Evolutionary conservation across 2,113 vertebrate genomes (phyloP), one percentile per base, ranked within the genome.

Genomic region (Herpailurus yagouaroundi): DNA sequence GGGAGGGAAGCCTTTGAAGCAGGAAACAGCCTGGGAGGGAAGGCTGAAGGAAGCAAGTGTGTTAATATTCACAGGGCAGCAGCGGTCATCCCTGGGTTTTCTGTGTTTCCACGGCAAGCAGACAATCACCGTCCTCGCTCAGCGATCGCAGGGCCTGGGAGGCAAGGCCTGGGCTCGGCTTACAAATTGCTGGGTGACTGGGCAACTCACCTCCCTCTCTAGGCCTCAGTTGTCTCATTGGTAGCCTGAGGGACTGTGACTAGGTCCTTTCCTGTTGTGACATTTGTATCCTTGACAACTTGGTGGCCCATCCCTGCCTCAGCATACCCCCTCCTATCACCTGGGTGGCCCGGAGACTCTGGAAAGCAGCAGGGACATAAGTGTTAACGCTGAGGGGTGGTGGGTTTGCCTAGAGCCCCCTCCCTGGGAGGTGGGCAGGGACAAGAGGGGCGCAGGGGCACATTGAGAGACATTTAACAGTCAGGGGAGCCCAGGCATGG

Each of bases 1-100:
- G 76, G 76, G 80, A 97, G 31, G 69, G 92, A 74, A 73, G 73
- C 63, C 87, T 98, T 94, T 95, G 97, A 97, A 96, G 97, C 52
- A 2, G 63, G 66, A 64, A 33, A 9, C 38, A 48, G 95, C 60
- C 63, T 1, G 10, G 77, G 73, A 80, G 63, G 81, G 73, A 55
- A 74, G 94, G 89, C 94, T 38, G 81, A 33, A 45, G 12, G 60
- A 64, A 92, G 94, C 74, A 2, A 29, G 77, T 12, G 10, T 83
- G 94, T 93, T 91, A 89, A 71, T 85, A 95, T 95, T 97, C 89
- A 29, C 5, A 3, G 87, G 0, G 29, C 60, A 11, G 88, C 57
- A 7, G 74, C 63, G 3, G 55, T 63, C 89, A 74, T 80, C 64
- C 18, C 79, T 71, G 68, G 79, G 36, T 89, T 95, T 91, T 94